These are phyloP conservation scores for Vanessa atalanta DNA, from an alignment of 1,140 invertebrate genomes.

Conservation along the genomic window DNA sequence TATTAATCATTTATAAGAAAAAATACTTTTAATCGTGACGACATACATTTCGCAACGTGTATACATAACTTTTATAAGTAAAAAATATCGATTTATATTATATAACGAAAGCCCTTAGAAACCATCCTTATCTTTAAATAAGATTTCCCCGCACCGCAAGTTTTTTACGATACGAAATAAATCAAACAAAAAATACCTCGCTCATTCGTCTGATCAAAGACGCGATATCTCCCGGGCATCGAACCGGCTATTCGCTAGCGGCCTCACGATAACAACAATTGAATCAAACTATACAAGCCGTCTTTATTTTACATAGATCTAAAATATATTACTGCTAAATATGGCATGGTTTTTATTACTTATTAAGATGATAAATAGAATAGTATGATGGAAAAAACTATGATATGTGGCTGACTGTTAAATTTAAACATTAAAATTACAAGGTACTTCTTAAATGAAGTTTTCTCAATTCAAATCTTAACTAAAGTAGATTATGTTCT, in stretches of 20 bases:
- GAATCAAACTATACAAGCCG: conserved; percentile 48
- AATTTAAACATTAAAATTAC: too few relatives aligned
- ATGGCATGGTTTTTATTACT: background rate
- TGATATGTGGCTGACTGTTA: too few relatives aligned
- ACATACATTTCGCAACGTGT: too few relatives aligned
- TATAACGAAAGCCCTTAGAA: background rate
- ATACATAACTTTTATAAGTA: background rate
- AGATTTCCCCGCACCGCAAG: background rate
- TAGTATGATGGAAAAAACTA: too few relatives aligned
- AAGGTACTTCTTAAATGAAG: too few relatives aligned
- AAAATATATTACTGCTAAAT: background rate
- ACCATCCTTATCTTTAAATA: background rate
- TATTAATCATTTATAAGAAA: too few relatives aligned
- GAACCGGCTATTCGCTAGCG: conserved; percentile 50
- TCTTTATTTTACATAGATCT: conserved; percentile 36
- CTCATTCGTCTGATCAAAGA: conserved; percentile 37
- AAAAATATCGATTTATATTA: background rate
- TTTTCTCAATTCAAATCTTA: too few relatives aligned
- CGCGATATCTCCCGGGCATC: conserved; percentile 52
- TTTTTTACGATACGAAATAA: background rate
- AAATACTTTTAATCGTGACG: too few relatives aligned
- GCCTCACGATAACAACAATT: conserved; percentile 56
- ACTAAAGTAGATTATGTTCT: too few relatives aligned
- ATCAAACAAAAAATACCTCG: conserved; percentile 11
- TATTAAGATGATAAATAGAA: too few relatives aligned